A percentile compares a stretch with the other conserved stretches of the same genome.
These are phyloP conservation scores for Dipus sagitta DNA, from an alignment of 2,797 vertebrate genomes.

Conservation along the genomic window DNA sequence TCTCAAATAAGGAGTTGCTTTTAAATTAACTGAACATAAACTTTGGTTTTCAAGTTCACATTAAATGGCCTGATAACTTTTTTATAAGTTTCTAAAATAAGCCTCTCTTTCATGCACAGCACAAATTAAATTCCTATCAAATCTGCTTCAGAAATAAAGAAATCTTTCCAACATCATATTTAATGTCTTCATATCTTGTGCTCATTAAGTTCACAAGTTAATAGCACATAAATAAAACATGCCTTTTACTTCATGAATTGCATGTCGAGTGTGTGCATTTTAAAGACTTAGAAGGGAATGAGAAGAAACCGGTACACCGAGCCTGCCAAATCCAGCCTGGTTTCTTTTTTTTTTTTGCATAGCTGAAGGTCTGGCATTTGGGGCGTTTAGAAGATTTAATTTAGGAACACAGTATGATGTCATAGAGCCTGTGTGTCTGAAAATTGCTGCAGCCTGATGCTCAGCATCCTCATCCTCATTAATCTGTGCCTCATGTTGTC, in stretches of 20 bases:
- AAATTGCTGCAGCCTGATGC: background rate
- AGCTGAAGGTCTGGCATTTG: slow-evolving; percentile 33
- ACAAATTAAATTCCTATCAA: slow-evolving; percentile 75
- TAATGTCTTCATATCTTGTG: slow-evolving; percentile 63
- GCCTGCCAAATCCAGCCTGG: background rate
- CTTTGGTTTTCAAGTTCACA: background rate
- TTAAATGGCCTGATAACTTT: slow-evolving; percentile 58
- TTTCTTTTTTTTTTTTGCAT: slow-evolving; percentile 18
- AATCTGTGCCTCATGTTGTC: slow-evolving; percentile 50
- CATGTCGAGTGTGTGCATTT: background rate
- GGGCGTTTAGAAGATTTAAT: slow-evolving; percentile 4
- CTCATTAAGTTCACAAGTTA: slow-evolving; percentile 46
- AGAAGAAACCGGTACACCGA: background rate
- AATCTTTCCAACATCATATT: slow-evolving; percentile 61
- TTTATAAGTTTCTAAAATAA: slow-evolving; percentile 66
- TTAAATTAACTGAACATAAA: slow-evolving; percentile 68
- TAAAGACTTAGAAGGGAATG: slow-evolving; percentile 49
- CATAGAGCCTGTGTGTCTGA: background rate
- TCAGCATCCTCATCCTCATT: background rate
- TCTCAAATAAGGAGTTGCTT: slow-evolving; percentile 53
- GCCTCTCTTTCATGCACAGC: slow-evolving; percentile 52
- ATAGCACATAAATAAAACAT: slow-evolving; percentile 65
- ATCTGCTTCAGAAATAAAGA: slow-evolving; percentile 64
- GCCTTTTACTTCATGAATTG: slow-evolving; percentile 67
- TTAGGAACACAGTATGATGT: slow-evolving; percentile 57